Conservation (phyloP, 2,113 vertebrate species). For the Nerophis ophidion region DNA sequence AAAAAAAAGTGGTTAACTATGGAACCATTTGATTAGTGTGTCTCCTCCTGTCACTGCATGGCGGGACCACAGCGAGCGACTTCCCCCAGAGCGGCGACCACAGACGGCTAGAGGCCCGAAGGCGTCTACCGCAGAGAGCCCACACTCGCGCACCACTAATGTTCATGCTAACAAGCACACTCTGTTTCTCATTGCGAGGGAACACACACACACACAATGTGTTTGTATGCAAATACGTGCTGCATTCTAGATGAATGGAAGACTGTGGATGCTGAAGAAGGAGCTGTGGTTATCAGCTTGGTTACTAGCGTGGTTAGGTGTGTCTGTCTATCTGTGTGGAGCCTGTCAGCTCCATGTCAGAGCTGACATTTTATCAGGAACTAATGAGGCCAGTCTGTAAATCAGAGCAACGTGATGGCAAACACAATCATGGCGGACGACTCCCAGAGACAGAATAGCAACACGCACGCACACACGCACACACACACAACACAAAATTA, state of each 20-base stretch:
- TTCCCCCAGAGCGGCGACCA: constrained; percentile 41
- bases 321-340: too few species aligned
- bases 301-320: constrained; percentile 13
- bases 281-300: constrained; percentile 46
- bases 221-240: neutral
- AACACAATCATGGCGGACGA: constrained; percentile 8
- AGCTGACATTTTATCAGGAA: constrained; percentile 59
- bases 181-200: constrained; percentile 27
- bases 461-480: neutral
- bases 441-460: neutral
- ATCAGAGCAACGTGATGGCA: constrained; percentile 43
- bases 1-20: constrained; percentile 36
- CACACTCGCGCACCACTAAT: constrained; percentile 43
- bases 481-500: too few species aligned
- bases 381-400: constrained; percentile 55
- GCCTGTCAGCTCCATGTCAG: constrained; percentile 62
- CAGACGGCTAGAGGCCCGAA: constrained; percentile 48
- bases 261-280: constrained; percentile 31
- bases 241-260: constrained; percentile 52
- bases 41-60: constrained; percentile 52
- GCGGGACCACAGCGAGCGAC: constrained; percentile 48
- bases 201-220: constrained; percentile 23
- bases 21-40: constrained; percentile 65
- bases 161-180: constrained; percentile 29
- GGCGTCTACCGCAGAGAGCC: constrained; percentile 31